Evolutionary conservation across 2,113 vertebrate genomes (phyloP), one percentile per base, ranked within the genome.

Genomic region (Guaruba guarouba): DNA sequence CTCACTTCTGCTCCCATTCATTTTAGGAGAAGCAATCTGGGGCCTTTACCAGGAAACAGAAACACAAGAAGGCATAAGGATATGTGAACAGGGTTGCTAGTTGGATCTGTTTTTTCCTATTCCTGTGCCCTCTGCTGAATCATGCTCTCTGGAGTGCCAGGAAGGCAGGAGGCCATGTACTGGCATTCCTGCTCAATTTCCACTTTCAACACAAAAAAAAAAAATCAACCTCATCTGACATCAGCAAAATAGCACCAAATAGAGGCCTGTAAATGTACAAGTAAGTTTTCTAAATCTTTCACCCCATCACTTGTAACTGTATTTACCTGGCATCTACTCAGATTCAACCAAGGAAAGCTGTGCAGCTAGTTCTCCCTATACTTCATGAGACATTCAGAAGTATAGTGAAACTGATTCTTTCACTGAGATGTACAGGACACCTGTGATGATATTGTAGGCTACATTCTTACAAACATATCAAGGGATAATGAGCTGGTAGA

Each of bases 11-110:
- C 57, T 81, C 23, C 23, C 29, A 19, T 19, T 54, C 29, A 54
- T 49, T 81, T 84, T 24, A 63, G 35, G 15, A 48, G 23, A n/a
- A 49, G 51, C 43, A 59, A 54, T 10, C 9, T 25, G 33, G 11
- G 17, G 10, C 39, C 35, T 77, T 66, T 62, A 39, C n/a, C 44
- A 33, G 19, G 7, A 33, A 63, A 62, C 1, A 68, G 41, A 51
- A 81, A 68, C 28, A 46, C n/a, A 57, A 19, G 8, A 41, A 35
- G 8, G 20, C 77, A 67, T 1, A 33, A 35, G 12, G 20, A 28
- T 15, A 71, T 0, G 2, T 12, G 14, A 59, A 64, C 6, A 66
- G 28, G 0, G 2, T 6, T 54, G 31, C 17, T 28, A 61, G 17
- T 49, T 61, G 13, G 39, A 77, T 25, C 28, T 2, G 1, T 39